phyloP scores from a whole-genome alignment of 2,797 vertebrate genomes.

The Champsocephalus gunnari region DNA sequence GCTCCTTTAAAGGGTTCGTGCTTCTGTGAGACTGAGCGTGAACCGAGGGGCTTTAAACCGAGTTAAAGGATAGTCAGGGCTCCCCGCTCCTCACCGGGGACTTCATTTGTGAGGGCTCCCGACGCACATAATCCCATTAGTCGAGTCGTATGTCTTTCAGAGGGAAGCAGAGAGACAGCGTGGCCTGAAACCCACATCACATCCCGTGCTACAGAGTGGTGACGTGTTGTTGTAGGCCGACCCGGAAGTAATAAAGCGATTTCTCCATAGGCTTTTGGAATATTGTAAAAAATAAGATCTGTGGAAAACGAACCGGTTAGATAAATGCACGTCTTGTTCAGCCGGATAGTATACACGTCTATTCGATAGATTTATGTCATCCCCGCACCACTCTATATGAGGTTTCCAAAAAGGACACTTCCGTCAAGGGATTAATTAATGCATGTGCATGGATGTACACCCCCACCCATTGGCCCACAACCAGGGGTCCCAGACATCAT shows the following conservation, averaged over 20 bases:
- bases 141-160: constrained; percentile 47
- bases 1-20: constrained; percentile 41
- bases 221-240: too few species aligned
- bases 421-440: neutral
- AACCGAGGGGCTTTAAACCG: constrained; percentile 74
- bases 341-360: too few species aligned
- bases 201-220: neutral
- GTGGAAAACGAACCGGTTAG: too few species aligned
- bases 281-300: too few species aligned
- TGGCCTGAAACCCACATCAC: constrained; percentile 45
- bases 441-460: constrained; percentile 2
- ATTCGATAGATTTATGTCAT: too few species aligned
- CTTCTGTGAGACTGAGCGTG: constrained; percentile 64
- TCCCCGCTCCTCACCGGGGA: constrained; percentile 72
- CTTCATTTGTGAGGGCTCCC: constrained; percentile 78
- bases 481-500: too few species aligned
- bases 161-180: constrained; percentile 55
- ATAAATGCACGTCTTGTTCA: too few species aligned
- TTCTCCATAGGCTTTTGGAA: too few species aligned
- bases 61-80: constrained; percentile 72
- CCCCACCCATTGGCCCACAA: neutral
- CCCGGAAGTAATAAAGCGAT: too few species aligned
- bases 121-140: constrained; percentile 81
- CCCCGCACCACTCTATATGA: too few species aligned
- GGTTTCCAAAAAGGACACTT: neutral